Evolutionary conservation across 2,888 invertebrate species (phyloP), one percentile per base, ranked within the genome.

Genomic region (Encarsia formosa): DNA sequence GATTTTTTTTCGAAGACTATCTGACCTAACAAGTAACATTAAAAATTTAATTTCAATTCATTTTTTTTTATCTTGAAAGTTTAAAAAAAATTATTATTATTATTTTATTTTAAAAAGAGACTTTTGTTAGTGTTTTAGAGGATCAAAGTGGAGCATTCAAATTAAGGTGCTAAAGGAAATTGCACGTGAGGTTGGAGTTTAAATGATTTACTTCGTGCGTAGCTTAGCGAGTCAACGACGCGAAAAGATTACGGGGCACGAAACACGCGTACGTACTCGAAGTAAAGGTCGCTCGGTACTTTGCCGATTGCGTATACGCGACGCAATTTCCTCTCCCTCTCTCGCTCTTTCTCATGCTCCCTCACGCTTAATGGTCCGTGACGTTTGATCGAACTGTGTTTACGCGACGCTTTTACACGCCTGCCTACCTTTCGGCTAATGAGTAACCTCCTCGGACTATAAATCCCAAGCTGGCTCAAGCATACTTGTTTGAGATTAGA

Each of bases 351-450:
- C n/a, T n/a, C n/a, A n/a, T n/a, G n/a, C n/a, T n/a, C n/a, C n/a
- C n/a, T n/a, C n/a, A n/a, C n/a, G n/a, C n/a, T 65, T 72, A 72
- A 72, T 72, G 71, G 68, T 56, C 66, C 67, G 68, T 71, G 66
- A 69, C 64, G 66, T 68, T 65, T 69, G 69, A 73, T 70, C 71
- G 67, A 67, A 54, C 59, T 55, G 50, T 66, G 68, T 52, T 52
- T 47, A 46, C 52, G 49, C 26, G 18, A 43, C 42, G 45, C 39
- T 56, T 52, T 52, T 52, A 24, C 35, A 6, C 22, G 35, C 29
- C 15, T 32, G 34, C 6, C 11, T 2, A 22, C 24, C 15, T 9
- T 13, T 6, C 31, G 18, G 13, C 35, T 51, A 55, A 49, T 55
- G 52, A 49, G 52, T 49, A 40, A 49, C 35, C n/a, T n/a, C n/a